A percentile compares a stretch with the other conserved stretches of the same genome.
phyloP scores from a whole-genome alignment of 2,113 vertebrate species.

The Anhinga rufa region DNA sequence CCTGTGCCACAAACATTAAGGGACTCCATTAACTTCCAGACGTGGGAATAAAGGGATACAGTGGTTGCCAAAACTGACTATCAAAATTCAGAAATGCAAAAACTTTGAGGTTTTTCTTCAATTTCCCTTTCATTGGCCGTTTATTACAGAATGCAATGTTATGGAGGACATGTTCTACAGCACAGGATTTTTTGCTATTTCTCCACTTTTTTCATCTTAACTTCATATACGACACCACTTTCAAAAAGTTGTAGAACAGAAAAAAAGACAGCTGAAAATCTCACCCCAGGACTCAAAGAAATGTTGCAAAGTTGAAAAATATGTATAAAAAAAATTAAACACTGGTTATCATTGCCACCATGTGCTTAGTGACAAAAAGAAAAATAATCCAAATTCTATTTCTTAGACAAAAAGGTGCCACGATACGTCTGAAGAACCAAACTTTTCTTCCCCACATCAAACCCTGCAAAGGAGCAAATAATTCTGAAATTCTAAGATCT shows the following conservation, averaged over 20 bases:
- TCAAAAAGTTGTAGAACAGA: neutral
- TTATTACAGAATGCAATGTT: neutral
- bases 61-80: neutral
- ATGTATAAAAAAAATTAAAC: neutral
- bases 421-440: neutral
- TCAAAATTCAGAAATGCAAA: neutral
- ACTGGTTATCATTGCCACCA: neutral
- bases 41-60: neutral
- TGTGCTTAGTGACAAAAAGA: neutral
- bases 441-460: neutral
- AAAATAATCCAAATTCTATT: neutral
- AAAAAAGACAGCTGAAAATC: neutral
- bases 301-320: neutral
- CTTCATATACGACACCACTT: neutral
- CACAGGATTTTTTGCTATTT: neutral
- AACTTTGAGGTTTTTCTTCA: neutral
- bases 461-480: neutral
- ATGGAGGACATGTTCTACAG: neutral
- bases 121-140: neutral
- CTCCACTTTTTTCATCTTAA: neutral
- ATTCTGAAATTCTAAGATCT: neutral
- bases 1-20: slow-evolving; percentile 49
- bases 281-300: neutral
- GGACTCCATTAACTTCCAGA: neutral
- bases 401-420: neutral